These are phyloP conservation scores for Pachliopta kotzebuea DNA, from an alignment of 2,888 invertebrate genomes.

Conservation along the genomic window DNA sequence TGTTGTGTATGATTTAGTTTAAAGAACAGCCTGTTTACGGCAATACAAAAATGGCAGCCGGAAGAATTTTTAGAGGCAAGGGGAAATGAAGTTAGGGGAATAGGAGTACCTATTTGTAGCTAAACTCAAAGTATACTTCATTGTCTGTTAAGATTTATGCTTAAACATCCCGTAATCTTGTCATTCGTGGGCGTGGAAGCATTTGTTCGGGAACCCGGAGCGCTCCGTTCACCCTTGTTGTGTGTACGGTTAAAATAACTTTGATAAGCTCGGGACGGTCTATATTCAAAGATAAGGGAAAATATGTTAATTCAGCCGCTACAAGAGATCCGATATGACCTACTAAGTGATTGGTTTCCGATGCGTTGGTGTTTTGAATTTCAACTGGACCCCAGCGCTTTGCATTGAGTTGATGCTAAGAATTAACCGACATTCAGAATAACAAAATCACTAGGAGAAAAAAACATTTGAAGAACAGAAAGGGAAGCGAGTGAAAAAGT, in stretches of 20 bases:
- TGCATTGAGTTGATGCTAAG: slow-evolving; percentile 70
- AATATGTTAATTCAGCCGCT: slow-evolving; percentile 76
- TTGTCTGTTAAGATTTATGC: slow-evolving; percentile 73
- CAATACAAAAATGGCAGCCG: background rate
- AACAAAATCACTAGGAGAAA: slow-evolving; percentile 36
- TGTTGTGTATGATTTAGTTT: background rate
- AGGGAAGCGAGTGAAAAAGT: background rate
- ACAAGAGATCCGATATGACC: slow-evolving; percentile 70
- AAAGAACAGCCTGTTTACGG: background rate
- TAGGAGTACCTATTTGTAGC: slow-evolving; percentile 66
- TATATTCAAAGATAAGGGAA: slow-evolving; percentile 74
- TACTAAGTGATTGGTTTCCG: slow-evolving; percentile 78
- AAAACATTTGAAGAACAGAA: background rate
- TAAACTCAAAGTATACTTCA: slow-evolving; percentile 66
- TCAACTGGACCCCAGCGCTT: slow-evolving; percentile 50
- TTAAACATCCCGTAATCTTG: slow-evolving; percentile 72
- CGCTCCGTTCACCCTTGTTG: slow-evolving; percentile 52
- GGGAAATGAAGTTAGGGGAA: slow-evolving; percentile 44
- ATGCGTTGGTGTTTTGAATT: slow-evolving; percentile 69
- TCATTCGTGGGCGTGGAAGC: slow-evolving; percentile 69
- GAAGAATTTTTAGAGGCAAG: slow-evolving; percentile 37
- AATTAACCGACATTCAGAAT: slow-evolving; percentile 56
- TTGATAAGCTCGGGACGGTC: slow-evolving; percentile 68
- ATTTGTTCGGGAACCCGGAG: slow-evolving; percentile 62
- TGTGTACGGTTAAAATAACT: slow-evolving; percentile 68